phyloP scores from a whole-genome alignment of 2,888 invertebrate genomes.

The Agriotes lineatus region DNA sequence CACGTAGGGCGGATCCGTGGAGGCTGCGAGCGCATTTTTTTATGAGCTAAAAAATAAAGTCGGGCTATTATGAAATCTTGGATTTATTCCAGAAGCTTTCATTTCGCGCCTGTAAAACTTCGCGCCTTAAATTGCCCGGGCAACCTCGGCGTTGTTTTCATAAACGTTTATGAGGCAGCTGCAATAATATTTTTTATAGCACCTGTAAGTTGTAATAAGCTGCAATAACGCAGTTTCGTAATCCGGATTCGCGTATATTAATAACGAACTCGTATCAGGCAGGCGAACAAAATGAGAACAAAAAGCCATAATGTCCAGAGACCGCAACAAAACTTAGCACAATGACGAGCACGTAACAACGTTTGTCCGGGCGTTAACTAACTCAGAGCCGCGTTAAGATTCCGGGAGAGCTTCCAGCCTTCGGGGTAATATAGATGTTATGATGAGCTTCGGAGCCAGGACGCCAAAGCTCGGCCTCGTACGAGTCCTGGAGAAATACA shows the following conservation, averaged over 20 bases:
- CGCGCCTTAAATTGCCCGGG: conserved; percentile 15
- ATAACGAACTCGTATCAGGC: conserved; percentile 42
- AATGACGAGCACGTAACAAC: conserved; percentile 51
- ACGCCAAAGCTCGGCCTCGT: conserved; percentile 24
- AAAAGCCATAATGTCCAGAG: conserved; percentile 44
- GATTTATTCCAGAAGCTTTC: conserved; percentile 10
- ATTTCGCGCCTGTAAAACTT: conserved; percentile 11
- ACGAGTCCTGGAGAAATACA: conserved; percentile 20
- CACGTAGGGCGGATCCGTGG: too few species aligned
- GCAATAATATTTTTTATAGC: conserved; percentile 42
- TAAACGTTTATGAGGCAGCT: conserved; percentile 39
- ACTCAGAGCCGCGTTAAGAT: conserved; percentile 48
- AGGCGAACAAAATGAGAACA: conserved; percentile 43
- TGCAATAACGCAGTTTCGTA: conserved; percentile 33
- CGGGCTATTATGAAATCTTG: conserved; percentile 2
- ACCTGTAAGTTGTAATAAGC: conserved; percentile 43
- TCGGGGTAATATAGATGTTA: conserved; percentile 51
- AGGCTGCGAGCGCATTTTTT: too few species aligned
- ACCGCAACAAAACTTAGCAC: conserved; percentile 47
- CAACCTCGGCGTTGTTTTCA: conserved; percentile 31
- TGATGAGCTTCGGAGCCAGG: conserved; percentile 47
- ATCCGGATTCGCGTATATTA: conserved; percentile 42
- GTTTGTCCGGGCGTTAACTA: conserved; percentile 52
- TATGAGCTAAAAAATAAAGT: conserved; percentile 5
- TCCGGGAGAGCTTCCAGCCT: conserved; percentile 44